phyloP scores from a whole-genome alignment of 2,113 vertebrate genomes.

The Rhinoderma darwinii region DNA sequence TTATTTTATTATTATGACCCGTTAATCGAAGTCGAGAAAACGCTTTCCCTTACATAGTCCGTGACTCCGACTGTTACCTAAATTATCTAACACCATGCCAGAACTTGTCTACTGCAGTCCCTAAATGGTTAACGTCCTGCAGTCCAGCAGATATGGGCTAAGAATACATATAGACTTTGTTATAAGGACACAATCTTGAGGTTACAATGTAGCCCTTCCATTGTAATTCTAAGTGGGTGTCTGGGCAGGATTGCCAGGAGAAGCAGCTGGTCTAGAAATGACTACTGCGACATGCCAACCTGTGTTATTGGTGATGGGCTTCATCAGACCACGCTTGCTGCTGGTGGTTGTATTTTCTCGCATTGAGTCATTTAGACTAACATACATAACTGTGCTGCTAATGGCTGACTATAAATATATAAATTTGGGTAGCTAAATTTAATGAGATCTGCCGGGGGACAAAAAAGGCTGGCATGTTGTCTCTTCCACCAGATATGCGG shows the following conservation, averaged over 20 bases:
- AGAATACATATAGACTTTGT: not conserved
- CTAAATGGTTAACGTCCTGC: not conserved
- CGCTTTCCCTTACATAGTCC: too few species aligned
- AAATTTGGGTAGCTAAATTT: too few species aligned
- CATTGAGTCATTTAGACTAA: too few species aligned
- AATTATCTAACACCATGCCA: too few species aligned
- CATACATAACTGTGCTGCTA: too few species aligned
- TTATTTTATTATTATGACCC: too few species aligned
- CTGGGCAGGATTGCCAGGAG: not conserved
- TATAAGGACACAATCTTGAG: not conserved
- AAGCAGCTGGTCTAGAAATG: not conserved
- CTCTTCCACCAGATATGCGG: too few species aligned
- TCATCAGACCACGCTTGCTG: not conserved
- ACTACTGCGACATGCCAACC: not conserved
- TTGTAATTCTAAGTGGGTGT: not conserved
- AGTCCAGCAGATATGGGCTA: not conserved
- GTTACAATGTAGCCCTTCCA: not conserved
- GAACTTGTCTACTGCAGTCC: not conserved
- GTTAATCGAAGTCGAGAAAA: too few species aligned
- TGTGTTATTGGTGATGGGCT: not conserved
- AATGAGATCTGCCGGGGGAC: too few species aligned
- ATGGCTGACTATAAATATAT: too few species aligned
- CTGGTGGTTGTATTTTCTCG: not conserved
- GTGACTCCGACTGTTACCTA: too few species aligned
- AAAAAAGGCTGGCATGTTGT: too few species aligned